Conservation (phyloP, 2,888 invertebrate species). For the Thymelicus lineola region DNA sequence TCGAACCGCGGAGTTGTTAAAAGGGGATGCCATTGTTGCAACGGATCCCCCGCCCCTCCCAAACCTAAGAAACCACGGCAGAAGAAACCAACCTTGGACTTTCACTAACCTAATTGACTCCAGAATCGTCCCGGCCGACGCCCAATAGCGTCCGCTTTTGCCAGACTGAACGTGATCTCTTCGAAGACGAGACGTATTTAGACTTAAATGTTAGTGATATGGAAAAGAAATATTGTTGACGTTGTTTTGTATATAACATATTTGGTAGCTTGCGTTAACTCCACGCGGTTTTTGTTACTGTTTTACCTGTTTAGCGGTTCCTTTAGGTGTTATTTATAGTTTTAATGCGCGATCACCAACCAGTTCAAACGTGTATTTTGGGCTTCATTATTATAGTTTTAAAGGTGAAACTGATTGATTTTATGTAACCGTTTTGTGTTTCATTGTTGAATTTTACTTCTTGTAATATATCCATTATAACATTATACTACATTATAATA, state of each 20-base stretch:
- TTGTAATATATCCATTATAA: constrained; percentile 65
- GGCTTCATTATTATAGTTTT: constrained; percentile 46
- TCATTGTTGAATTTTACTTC: constrained; percentile 61
- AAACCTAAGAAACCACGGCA: constrained; percentile 76
- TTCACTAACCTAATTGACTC: constrained; percentile 47
- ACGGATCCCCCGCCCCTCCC: constrained; percentile 82
- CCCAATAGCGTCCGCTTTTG: constrained; percentile 29
- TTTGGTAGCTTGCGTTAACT: constrained; percentile 56
- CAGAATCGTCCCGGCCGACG: background rate
- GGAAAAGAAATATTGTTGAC: constrained; percentile 62
- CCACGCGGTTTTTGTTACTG: constrained; percentile 56
- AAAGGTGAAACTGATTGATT: constrained; percentile 29
- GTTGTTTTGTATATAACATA: constrained; percentile 79
- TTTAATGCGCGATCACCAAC: constrained; percentile 53
- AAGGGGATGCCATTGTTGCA: constrained; percentile 87
- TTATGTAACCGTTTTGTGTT: constrained; percentile 46
- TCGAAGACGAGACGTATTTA: constrained; percentile 51
- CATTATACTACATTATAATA: constrained; percentile 64
- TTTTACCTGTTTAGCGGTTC: constrained; percentile 61
- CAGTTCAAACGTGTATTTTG: constrained; percentile 65
- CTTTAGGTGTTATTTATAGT: constrained; percentile 59
- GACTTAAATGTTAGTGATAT: constrained; percentile 49
- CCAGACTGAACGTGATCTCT: constrained; percentile 71
- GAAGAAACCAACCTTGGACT: constrained; percentile 65
- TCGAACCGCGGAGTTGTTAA: constrained; percentile 85